A percentile compares a stretch with the other conserved stretches of the same genome.
Evolutionary conservation across 2,888 invertebrate genomes (phyloP).

Genomic region (Trichogramma dendrolimi): DNA sequence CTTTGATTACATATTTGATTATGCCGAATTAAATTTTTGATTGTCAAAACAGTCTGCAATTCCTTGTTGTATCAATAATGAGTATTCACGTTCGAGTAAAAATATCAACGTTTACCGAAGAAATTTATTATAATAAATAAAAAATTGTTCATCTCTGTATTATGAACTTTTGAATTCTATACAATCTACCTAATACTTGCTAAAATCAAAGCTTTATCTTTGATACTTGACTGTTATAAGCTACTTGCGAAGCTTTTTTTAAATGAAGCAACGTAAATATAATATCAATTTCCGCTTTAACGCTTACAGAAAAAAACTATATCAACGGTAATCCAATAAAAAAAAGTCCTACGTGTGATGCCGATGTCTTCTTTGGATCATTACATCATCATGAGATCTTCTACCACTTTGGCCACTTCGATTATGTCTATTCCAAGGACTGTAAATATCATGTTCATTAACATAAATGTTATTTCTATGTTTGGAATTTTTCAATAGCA

Average conservation of each 20-base stretch:
- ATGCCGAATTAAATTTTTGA: constrained; percentile 10
- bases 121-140: constrained; percentile 11
- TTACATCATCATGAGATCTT: constrained; percentile 41
- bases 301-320: constrained; percentile 17
- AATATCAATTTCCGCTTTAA: constrained; percentile 12
- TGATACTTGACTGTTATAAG: constrained; percentile 12
- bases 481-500: constrained; percentile 1
- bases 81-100: too few relatives aligned
- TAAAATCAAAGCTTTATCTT: constrained; percentile 14
- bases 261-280: constrained; percentile 16
- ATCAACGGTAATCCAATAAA: constrained; percentile 4
- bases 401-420: constrained; percentile 47
- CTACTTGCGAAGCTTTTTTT: constrained; percentile 14
- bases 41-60: constrained; percentile 23
- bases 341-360: constrained; percentile 36
- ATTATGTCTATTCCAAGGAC: constrained; percentile 46
- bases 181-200: constrained; percentile 17
- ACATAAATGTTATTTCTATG: not conserved
- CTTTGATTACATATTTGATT: too few relatives aligned
- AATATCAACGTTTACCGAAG: not conserved
- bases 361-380: constrained; percentile 41
- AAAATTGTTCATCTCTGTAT: constrained; percentile 22
- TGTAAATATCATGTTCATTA: constrained; percentile 22
- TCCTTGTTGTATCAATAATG: not conserved
- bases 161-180: constrained; percentile 4